A percentile compares a stretch with the other conserved stretches of the same genome.
Evolutionary conservation across 2,113 vertebrate genomes (phyloP).

Genomic region (Chinchilla lanigera): DNA sequence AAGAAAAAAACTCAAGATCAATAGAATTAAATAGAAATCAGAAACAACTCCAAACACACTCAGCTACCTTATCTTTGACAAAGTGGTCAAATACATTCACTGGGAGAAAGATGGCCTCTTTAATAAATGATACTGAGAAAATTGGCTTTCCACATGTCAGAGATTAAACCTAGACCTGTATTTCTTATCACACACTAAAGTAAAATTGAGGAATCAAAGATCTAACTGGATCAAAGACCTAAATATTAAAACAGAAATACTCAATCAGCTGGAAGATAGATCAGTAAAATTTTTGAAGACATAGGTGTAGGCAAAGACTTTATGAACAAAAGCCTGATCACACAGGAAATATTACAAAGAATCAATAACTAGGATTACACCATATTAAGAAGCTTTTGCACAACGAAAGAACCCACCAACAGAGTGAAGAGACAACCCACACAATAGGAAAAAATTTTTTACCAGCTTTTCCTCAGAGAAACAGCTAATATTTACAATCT

Average conservation of each 20-base stretch:
- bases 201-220: background rate
- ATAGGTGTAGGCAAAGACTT: background rate
- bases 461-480: background rate
- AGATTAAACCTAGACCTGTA: background rate
- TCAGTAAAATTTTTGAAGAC: no score
- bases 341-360: background rate
- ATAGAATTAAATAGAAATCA: background rate
- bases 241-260: background rate
- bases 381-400: background rate
- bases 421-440: background rate
- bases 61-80: background rate
- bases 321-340: background rate
- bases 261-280: no score
- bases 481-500: background rate
- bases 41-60: background rate
- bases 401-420: background rate
- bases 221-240: background rate
- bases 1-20: background rate
- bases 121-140: background rate
- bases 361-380: background rate
- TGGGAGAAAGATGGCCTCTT: no score
- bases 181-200: background rate
- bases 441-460: background rate
- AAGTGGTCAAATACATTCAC: no score
- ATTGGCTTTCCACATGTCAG: background rate